Evolutionary conservation across 1,140 invertebrate species (phyloP), one percentile per base, ranked within the genome.

Genomic region (Meloidogyne floridensis): DNA sequence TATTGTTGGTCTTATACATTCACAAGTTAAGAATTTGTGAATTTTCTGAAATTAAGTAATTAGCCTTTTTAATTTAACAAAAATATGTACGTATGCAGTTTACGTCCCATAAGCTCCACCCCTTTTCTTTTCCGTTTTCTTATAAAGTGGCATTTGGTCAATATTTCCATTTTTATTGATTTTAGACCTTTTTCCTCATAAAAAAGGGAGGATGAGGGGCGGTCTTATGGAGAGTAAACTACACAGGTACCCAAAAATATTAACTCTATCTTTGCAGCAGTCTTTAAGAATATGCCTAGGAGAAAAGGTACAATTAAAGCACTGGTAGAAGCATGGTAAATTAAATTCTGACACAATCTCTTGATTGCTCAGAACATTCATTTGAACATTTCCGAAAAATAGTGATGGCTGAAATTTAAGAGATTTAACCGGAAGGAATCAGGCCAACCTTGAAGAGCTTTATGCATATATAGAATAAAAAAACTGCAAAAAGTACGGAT

Each of bases 1-100:
- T 51, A 74, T 74, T 54, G 18, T 32, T 74, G 72, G 43, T 74
- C 72, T 15, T 6, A 74, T 51, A 20, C 72, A 74, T 74, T 74
- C 72, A 32, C 72, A 74, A 15, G 72, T 7, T 13, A 74, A 8
- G n/a, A 32, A 74, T 74, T 74, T 74, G 15, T 74, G n/a, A 74
- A 74, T 4, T 5, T 47, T 20, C 72, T 54, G 5, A 74, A 74
- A 51, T 32, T 20, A 54, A 47, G 15, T 47, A n/a, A 51, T 73
- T 11, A 6, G 7, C 8, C n/a, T 73, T 71, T 18, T 71, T 8
- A 20, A 2, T 71, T 71, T 6, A 71, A 18, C 70, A 20, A 18
- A 32, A 32, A 32, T 32, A 32, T 32, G 32, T 32, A 32, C 32
- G 32, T 32, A 32, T 32, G 32, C 32, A 32, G 32, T 32, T 32